Percentiles rank a stretch among this genome's conserved stretches.
These are phyloP conservation scores for Chloropsis hardwickii DNA, from an alignment of 2,113 vertebrate species.

Conservation along the genomic window DNA sequence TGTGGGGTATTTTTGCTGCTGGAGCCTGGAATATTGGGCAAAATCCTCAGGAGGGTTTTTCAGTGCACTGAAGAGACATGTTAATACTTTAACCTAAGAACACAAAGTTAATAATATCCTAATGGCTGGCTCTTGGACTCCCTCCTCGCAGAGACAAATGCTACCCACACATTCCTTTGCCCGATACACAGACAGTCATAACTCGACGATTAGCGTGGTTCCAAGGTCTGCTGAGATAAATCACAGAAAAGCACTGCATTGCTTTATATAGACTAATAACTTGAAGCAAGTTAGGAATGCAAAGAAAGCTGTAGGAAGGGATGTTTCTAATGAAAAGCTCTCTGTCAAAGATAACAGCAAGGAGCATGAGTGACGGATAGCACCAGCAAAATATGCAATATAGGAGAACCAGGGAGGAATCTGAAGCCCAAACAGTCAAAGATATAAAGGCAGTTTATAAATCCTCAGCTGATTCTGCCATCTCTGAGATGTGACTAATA, in stretches of 20 bases:
- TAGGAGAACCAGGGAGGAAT: not conserved
- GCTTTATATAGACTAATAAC: conserved; percentile 27
- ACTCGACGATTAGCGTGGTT: not conserved
- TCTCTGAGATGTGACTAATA: not conserved
- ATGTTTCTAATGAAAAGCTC: not conserved
- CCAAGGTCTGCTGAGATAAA: conserved; percentile 49
- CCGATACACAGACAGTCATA: not conserved
- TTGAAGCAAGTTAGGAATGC: not conserved
- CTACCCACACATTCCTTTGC: conserved; percentile 27
- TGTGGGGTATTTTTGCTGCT: not conserved
- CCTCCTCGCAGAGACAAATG: not conserved
- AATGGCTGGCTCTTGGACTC: not conserved
- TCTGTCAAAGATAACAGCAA: conserved; percentile 4
- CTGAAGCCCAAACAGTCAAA: not conserved
- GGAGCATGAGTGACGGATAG: not conserved
- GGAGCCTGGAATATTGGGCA: not conserved
- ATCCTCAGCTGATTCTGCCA: not conserved
- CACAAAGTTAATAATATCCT: not conserved
- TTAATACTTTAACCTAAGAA: not conserved
- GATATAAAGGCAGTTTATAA: conserved; percentile 12
- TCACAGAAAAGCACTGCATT: not conserved
- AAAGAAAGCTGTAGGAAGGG: not conserved
- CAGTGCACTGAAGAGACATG: not conserved
- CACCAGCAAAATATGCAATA: not conserved
- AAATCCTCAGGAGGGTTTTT: not conserved